Percentiles rank a stretch among this genome's conserved stretches.
These are phyloP conservation scores for Ethmia dodecea DNA, from an alignment of 2,888 invertebrate species.

Conservation along the genomic window DNA sequence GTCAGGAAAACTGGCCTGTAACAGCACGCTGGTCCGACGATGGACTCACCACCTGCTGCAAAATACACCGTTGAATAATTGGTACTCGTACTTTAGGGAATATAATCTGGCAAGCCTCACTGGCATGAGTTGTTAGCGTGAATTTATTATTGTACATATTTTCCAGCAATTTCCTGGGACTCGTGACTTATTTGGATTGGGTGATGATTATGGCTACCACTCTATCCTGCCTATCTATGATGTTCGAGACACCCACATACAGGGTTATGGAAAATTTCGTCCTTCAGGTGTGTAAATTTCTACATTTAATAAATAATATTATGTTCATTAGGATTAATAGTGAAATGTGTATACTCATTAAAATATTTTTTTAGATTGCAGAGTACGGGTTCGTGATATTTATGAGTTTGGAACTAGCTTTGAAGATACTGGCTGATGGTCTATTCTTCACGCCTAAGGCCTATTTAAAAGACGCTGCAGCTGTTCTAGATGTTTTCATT, in stretches of 20 bases:
- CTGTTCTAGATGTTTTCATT: constrained; percentile 97
- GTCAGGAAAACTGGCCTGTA: no score
- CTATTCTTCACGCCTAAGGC: constrained; percentile 99
- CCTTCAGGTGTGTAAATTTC: constrained; percentile 80
- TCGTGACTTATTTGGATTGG: constrained; percentile 99
- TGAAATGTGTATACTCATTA: no score
- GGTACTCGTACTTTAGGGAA: no score
- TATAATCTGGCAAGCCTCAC: no score
- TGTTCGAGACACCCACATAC: constrained; percentile 97
- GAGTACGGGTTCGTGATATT: constrained; percentile 98
- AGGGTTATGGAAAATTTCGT: constrained; percentile 97
- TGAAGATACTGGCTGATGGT: constrained; percentile 98
- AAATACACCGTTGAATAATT: no score
- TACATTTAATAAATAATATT: no score
- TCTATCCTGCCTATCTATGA: constrained; percentile 98
- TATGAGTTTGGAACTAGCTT: constrained; percentile 96
- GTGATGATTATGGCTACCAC: constrained; percentile 99
- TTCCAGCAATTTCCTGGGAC: constrained; percentile 94
- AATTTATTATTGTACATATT: no score
- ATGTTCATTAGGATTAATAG: no score
- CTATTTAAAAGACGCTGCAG: constrained; percentile 97
- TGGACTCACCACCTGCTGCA: no score
- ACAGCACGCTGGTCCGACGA: no score
- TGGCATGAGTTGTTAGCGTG: no score
- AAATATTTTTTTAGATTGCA: constrained; percentile 84